Evolutionary conservation across 2,888 invertebrate genomes (phyloP).

Genomic region (Microctonus hyperodae): DNA sequence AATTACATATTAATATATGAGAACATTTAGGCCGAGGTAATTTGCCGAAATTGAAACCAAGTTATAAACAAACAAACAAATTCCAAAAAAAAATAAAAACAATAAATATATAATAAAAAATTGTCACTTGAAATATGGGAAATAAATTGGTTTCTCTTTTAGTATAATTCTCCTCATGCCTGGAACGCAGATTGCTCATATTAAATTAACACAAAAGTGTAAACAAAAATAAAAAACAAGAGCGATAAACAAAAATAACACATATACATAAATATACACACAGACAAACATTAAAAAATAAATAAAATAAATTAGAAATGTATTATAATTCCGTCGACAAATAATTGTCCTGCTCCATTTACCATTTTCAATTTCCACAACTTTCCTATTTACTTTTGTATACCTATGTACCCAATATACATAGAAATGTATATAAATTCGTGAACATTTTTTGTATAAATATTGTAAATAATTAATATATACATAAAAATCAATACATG

Average conservation of each 20-base stretch:
- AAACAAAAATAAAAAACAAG: constrained; percentile 19
- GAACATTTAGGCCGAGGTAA: constrained; percentile 22
- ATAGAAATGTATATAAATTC: constrained; percentile 57
- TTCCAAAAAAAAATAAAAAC: neutral
- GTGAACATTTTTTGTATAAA: constrained; percentile 57
- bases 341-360: neutral
- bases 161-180: constrained; percentile 23
- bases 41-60: constrained; percentile 14
- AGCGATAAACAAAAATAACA: constrained; percentile 15
- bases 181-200: constrained; percentile 33
- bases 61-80: constrained; percentile 9
- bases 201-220: constrained; percentile 17
- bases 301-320: neutral
- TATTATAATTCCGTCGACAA: constrained; percentile 30
- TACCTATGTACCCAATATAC: constrained; percentile 44
- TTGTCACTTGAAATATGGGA: neutral
- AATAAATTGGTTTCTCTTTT: neutral
- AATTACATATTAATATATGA: constrained; percentile 1
- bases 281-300: constrained; percentile 8
- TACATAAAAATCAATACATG: constrained; percentile 32
- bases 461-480: constrained; percentile 56
- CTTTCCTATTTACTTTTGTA: constrained; percentile 20
- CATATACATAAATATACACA: constrained; percentile 20
- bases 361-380: neutral
- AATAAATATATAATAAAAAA: too few relatives aligned